These are phyloP conservation scores for Takifugu bimaculatus DNA, from an alignment of 2,113 vertebrate species.

Conservation along the genomic window DNA sequence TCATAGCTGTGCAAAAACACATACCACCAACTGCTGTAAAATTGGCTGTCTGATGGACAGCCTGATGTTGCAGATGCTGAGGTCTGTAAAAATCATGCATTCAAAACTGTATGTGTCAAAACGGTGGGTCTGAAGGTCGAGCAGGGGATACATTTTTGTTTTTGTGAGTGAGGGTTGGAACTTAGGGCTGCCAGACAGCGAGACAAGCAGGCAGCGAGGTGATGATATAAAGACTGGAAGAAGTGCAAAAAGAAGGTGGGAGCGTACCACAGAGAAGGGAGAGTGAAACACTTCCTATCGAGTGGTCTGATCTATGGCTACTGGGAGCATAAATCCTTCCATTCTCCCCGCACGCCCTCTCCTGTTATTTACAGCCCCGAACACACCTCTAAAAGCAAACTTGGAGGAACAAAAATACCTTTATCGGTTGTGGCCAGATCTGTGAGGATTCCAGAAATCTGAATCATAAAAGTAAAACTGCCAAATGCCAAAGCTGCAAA, in stretches of 20 bases:
- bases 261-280: slow-evolving; percentile 20
- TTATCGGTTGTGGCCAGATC: slow-evolving; percentile 3
- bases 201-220: not conserved
- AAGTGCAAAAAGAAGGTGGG: not conserved
- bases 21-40: no score
- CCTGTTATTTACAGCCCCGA: slow-evolving; percentile 12
- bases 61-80: no score
- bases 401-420: slow-evolving; percentile 21
- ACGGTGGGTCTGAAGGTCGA: not conserved
- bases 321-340: slow-evolving; percentile 37
- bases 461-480: not conserved
- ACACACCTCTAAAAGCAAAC: slow-evolving; percentile 7
- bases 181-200: slow-evolving; percentile 1
- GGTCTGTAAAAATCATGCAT: no score
- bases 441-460: not conserved
- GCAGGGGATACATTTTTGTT: not conserved
- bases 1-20: no score
- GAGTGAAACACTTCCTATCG: slow-evolving; percentile 31
- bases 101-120: no score
- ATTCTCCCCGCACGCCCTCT: slow-evolving; percentile 33
- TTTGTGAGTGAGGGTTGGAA: not conserved
- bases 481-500: not conserved
- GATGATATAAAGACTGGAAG: slow-evolving; percentile 2
- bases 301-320: slow-evolving; percentile 34
- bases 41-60: no score